These are phyloP conservation scores for Smutsia gigantea DNA, from an alignment of 2,797 vertebrate species.

Conservation along the genomic window DNA sequence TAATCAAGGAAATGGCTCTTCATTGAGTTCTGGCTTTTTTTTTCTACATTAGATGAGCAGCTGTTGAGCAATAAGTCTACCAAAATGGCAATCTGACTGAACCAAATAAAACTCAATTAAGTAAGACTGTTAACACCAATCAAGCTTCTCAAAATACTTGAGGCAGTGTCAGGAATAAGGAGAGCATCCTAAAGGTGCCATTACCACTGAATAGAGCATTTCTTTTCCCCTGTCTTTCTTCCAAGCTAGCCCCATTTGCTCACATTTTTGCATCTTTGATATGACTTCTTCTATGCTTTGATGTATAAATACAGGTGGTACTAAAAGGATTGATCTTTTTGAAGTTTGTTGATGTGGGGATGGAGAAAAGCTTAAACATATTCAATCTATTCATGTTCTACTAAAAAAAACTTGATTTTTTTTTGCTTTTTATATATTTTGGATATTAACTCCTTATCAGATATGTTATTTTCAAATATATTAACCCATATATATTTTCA, in stretches of 20 bases:
- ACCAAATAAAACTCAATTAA: constrained; percentile 46
- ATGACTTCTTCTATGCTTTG: neutral
- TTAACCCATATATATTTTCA: too few species aligned
- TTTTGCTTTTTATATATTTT: too few species aligned
- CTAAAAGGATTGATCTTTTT: neutral
- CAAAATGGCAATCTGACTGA: neutral
- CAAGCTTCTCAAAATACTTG: neutral
- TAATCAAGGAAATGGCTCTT: constrained; percentile 52
- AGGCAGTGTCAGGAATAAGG: neutral
- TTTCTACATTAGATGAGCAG: constrained; percentile 54
- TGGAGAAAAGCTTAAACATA: neutral
- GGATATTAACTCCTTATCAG: too few species aligned
- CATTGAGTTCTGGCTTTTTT: constrained; percentile 25
- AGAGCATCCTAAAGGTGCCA: neutral
- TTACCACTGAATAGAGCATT: neutral
- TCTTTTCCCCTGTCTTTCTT: neutral
- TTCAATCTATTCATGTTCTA: neutral
- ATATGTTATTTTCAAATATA: too few species aligned
- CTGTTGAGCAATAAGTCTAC: constrained; percentile 35
- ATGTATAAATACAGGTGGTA: neutral
- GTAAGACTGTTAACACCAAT: neutral
- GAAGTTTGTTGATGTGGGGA: neutral
- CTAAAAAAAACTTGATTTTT: neutral
- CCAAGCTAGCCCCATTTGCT: neutral
- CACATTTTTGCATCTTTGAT: neutral